phyloP scores from a whole-genome alignment of 2,888 invertebrate species.

The Drosophila conformis region DNA sequence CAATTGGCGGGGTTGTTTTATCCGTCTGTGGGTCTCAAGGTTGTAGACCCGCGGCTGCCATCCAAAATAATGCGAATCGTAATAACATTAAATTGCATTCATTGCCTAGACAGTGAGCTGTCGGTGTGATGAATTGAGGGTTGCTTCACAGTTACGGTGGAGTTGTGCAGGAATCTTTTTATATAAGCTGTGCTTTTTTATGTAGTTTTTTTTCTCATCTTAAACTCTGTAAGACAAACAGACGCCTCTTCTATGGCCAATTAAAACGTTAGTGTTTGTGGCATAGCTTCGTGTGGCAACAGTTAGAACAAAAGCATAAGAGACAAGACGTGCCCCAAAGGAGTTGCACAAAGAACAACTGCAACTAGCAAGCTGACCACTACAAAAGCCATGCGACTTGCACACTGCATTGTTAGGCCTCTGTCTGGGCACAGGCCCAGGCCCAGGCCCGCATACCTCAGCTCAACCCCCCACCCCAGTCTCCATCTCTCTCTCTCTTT shows the following conservation, averaged over 20 bases:
- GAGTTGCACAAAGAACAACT: constrained; percentile 32
- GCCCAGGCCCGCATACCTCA: background rate
- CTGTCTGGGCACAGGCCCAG: background rate
- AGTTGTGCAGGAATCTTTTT: background rate
- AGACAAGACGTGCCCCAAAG: constrained; percentile 50
- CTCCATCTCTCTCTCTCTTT: background rate
- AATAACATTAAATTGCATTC: constrained; percentile 73
- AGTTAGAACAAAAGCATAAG: constrained; percentile 67
- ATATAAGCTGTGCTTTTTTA: background rate
- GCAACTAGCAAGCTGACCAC: constrained; percentile 60
- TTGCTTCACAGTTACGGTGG: background rate
- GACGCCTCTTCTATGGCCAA: constrained; percentile 48
- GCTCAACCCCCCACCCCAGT: background rate
- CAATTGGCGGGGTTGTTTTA: constrained; percentile 66
- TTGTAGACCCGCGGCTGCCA: constrained; percentile 41
- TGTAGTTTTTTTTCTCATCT: constrained; percentile 8
- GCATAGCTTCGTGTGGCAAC: constrained; percentile 44
- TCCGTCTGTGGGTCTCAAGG: constrained; percentile 62
- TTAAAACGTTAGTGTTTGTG: constrained; percentile 43
- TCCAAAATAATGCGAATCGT: constrained; percentile 42
- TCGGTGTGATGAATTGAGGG: constrained; percentile 36
- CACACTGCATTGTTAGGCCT: constrained; percentile 62
- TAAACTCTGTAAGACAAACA: constrained; percentile 48
- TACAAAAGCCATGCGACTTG: constrained; percentile 62
- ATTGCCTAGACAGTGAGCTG: constrained; percentile 44